Evolutionary conservation across 2,113 vertebrate species (phyloP), one percentile per base, ranked within the genome.

Genomic region (Aptenodytes patagonicus): DNA sequence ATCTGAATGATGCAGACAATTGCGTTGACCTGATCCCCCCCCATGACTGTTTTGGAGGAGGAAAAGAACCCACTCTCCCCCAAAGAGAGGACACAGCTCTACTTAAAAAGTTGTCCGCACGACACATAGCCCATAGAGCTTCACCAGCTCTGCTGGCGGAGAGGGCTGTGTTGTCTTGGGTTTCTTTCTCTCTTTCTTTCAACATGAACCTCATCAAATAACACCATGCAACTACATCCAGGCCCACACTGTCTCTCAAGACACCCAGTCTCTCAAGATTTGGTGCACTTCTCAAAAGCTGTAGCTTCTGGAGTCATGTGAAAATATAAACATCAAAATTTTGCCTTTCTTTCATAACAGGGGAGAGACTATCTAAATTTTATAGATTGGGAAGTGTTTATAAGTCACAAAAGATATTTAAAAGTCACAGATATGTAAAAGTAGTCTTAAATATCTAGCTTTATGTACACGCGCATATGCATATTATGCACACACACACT

Each of bases 51-150:
- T 66, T 36, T 31, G 24, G 31, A 47, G 20, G 42, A 52, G 29
- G 18, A 42, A 8, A 87, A 87, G 22, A 69, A 54, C 31, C 28
- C 24, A 8, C 25, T 10, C 42, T 42, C 7, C 32, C 22, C 17
- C 2, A 0, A 72, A 75, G 21, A 10, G 34, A 69, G 55, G 42
- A 66, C 25, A 54, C 2, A 22, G 46, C 31, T 66, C 34, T 44
- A 61, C 47, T 69, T 75, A 26, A 60, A 34, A 71, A 34, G 19
- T 17, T 76, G 17, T 34, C 18, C 29, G 42, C 32, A 46, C 0
- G 3, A 73, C 0, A 0, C 42, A 18, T 2, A 44, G 32, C 13
- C 26, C 20, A 19, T 0, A 71, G 15, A 36, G 29, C 21, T 75
- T 76, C 31, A 64, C 34, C 29, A 31, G 51, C 65, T 66, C 51